Base-by-base conservation (phyloP, 2,888 invertebrate species). In the Tipula unca region DNA sequence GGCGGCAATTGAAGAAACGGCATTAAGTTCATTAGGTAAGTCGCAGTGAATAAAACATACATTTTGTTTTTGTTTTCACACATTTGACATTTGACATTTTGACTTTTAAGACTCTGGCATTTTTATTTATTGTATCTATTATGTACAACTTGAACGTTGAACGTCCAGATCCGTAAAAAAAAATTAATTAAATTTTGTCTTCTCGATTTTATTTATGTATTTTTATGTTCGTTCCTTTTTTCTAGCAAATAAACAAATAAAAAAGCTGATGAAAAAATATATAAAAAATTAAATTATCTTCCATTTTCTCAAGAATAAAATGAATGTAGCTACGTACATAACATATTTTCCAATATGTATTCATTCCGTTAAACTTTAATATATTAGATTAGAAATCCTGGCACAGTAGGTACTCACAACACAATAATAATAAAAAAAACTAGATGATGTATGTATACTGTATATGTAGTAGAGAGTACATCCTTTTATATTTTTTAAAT, bases 1-100 rank as follows among this genome's bases (percentile, higher is more conserved):
- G 88, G 96, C 96, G 32, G 95, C 95, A 85, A 95, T 97, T 86
- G 97, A 97, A 89, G 96, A 96, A 89, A 94, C 96, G 13, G 96
- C 97, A 0, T 93, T 98, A 85, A 96, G 96, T 89, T 97, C 97
- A 54, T 94, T 97, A 88, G 96, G 96, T 96, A 90, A 93, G 92
- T 89, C 14, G 5, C 10, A 32, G n/a, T n/a, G n/a, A n/a, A 17
- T 13, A 39, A 39, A 39, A 48, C 29, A 83, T 32, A 17, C 20
- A 13, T 32, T 83, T 29, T 85, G 1, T 83, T 29, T 6, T n/a
- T 82, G 83, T 42, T 82, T 42, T n/a, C n/a, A n/a, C n/a, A n/a
- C n/a, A n/a, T n/a, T n/a, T 32, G 4, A 32, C 32, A 32, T 6
- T 82, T n/a, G 29, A 32, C 29, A 85, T 17, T 48, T 48, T 48